Percentiles rank a stretch among this genome's conserved stretches.
Evolutionary conservation across 2,113 vertebrate species (phyloP).

Genomic region (Cygnus atratus): DNA sequence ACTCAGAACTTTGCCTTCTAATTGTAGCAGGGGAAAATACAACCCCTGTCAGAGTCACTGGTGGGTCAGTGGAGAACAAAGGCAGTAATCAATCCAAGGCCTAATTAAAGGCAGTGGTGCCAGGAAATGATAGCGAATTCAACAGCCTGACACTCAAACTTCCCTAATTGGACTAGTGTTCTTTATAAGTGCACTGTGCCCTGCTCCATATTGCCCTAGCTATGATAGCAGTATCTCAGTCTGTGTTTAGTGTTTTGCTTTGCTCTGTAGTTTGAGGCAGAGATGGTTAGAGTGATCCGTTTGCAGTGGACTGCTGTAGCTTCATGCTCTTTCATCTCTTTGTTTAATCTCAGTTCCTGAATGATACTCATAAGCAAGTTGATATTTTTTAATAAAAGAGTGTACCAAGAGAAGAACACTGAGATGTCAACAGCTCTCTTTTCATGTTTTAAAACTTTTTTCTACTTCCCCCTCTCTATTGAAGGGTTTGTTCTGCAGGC

Average conservation of each 20-base stretch:
- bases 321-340: not conserved
- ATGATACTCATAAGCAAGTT: not conserved
- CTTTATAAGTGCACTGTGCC: not conserved
- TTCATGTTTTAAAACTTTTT: not conserved
- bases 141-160: not conserved
- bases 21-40: conserved; percentile 18
- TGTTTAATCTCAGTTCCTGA: not conserved
- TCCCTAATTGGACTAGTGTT: conserved; percentile 27
- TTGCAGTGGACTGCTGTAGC: not conserved
- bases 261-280: not conserved
- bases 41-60: not conserved
- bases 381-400: not conserved
- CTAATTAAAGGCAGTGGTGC: conserved; percentile 49
- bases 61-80: conserved; percentile 46
- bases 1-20: conserved; percentile 39
- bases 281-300: not conserved
- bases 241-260: not conserved
- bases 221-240: not conserved
- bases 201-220: not conserved
- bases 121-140: conserved; percentile 44
- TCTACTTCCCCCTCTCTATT: not conserved
- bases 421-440: not conserved
- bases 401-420: not conserved
- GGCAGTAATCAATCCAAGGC: conserved; percentile 55
- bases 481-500: not conserved